Evolutionary conservation across 2,113 vertebrate genomes (phyloP).

Genomic region (Phyllostomus hastatus): DNA sequence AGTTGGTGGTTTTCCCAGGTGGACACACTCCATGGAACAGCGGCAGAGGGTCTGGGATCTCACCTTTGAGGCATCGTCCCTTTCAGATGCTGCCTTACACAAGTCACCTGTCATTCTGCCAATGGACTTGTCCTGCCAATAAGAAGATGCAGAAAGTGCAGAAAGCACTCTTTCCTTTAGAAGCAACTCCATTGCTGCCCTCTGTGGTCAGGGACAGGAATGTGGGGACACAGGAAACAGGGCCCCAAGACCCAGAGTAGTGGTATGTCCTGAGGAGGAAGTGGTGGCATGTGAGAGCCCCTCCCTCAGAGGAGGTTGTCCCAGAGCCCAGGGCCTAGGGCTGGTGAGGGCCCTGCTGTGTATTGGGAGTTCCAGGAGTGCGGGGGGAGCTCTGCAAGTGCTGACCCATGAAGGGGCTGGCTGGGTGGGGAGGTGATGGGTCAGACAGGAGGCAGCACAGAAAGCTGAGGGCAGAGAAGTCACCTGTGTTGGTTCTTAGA

Average conservation of each 20-base stretch:
- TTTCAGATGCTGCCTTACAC: background rate
- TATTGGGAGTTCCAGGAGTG: too few species aligned
- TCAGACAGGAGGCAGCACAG: background rate
- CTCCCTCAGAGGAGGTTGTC: background rate
- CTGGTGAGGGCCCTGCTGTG: background rate
- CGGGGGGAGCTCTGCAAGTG: too few species aligned
- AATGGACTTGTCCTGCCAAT: background rate
- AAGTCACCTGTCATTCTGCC: background rate
- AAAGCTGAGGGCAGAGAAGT: background rate
- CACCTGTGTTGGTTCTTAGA: rapidly evolving
- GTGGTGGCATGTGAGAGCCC: background rate
- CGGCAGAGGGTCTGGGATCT: background rate
- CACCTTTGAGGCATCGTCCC: background rate
- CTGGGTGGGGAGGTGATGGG: background rate
- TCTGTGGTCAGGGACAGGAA: background rate
- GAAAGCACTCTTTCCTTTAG: background rate
- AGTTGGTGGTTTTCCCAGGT: too few species aligned
- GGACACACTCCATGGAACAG: background rate
- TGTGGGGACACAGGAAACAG: background rate
- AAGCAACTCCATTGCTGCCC: background rate
- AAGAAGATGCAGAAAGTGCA: rapidly evolving
- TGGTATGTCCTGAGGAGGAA: background rate
- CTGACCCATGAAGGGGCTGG: too few species aligned
- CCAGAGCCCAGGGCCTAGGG: too few species aligned
- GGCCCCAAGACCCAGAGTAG: background rate